phyloP scores from a whole-genome alignment of 2,797 vertebrate genomes.

The Odontamblyopus lacepedii region DNA sequence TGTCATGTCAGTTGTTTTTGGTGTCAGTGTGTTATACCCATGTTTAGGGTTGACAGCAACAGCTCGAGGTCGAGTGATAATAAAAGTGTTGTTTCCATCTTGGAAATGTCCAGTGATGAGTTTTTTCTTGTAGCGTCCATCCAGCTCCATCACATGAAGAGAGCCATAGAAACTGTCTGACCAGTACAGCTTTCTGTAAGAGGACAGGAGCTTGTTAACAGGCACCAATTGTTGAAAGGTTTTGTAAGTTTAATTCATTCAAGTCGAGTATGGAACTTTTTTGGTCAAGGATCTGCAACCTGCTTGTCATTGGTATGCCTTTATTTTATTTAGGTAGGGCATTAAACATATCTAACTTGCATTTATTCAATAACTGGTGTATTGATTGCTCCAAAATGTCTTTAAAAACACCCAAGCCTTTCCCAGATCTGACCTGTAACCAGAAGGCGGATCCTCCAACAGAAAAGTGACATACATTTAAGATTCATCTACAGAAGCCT shows the following conservation, averaged over 20 bases:
- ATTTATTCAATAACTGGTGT: too few relatives aligned
- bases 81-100: conserved; percentile 61
- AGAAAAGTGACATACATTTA: too few relatives aligned
- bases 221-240: background rate
- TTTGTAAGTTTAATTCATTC: background rate
- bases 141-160: conserved; percentile 77
- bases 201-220: conserved; percentile 5
- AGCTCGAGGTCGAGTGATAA: conserved; percentile 68
- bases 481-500: too few relatives aligned
- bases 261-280: background rate
- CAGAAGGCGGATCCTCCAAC: too few relatives aligned
- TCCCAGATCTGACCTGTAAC: too few relatives aligned
- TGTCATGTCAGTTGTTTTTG: background rate
- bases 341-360: too few relatives aligned
- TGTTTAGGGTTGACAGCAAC: conserved; percentile 78
- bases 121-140: conserved; percentile 72
- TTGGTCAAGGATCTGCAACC: too few relatives aligned
- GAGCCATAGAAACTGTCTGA: conserved; percentile 58
- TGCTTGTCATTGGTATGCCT: too few relatives aligned
- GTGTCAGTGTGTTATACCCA: conserved; percentile 56
- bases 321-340: too few relatives aligned
- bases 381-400: too few relatives aligned
- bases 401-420: too few relatives aligned
- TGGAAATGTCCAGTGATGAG: conserved; percentile 66
- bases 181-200: conserved; percentile 78